A percentile compares a stretch with the other conserved stretches of the same genome.
These are phyloP conservation scores for Chelidonichthys spinosus DNA, from an alignment of 2,797 vertebrate species.

Conservation along the genomic window DNA sequence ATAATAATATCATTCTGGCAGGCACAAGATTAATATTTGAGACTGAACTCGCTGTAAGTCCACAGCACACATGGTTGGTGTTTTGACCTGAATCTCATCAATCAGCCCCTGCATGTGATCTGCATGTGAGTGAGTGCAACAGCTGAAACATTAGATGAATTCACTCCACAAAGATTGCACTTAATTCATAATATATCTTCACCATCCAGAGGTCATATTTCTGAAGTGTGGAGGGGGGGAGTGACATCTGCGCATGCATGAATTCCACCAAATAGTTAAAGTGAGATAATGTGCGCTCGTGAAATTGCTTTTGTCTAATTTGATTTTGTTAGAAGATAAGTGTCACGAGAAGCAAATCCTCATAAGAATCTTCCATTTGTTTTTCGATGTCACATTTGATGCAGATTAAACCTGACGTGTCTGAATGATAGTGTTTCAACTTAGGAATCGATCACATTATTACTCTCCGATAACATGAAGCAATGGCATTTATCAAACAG, in stretches of 20 bases:
- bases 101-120: conserved; percentile 25
- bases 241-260: conserved; percentile 21
- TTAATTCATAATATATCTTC: background rate
- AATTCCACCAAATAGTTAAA: conserved; percentile 22
- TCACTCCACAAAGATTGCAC: conserved; percentile 5
- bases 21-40: conserved; percentile 8
- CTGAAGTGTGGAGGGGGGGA: background rate
- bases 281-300: conserved; percentile 19
- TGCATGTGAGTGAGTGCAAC: conserved; percentile 5
- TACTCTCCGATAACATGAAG: conserved; percentile 20
- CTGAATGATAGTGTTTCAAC: conserved; percentile 4
- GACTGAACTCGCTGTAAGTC: background rate
- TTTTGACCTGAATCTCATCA: conserved; percentile 21
- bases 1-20: background rate
- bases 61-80: background rate
- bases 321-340: conserved; percentile 33
- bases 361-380: background rate
- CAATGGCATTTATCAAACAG: conserved; percentile 5
- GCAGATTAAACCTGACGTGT: conserved; percentile 22
- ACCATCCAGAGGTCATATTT: conserved; percentile 5
- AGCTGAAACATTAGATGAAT: background rate
- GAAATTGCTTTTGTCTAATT: conserved; percentile 56
- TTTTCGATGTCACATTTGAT: conserved; percentile 23
- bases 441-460: background rate
- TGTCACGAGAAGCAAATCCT: conserved; percentile 25